Base-by-base conservation (phyloP, 2,797 vertebrate species). In the Notolabrus celidotus region DNA sequence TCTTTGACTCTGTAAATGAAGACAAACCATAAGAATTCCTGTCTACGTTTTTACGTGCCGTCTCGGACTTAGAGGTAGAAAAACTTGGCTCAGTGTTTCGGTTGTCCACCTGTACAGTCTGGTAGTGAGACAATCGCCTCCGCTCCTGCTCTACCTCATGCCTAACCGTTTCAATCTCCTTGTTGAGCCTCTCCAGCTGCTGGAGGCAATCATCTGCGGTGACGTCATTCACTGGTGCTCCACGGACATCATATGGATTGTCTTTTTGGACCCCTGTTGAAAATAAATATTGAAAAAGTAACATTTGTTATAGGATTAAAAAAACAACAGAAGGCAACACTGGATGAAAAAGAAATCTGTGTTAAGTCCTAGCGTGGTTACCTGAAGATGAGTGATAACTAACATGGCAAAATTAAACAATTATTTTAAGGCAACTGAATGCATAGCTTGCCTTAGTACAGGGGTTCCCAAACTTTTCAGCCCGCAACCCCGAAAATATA, bases 131-230 rank as follows among this genome's bases (percentile, higher is more conserved):
- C 29, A 95, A 79, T 36, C 87, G 85, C 56, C 92, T 92, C 71
- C 88, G 87, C 71, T 95, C 92, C 71, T 91, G 88, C 83, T 96
- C 89, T 20, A 94, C 89, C 67, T 96, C 92, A 60, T 89, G 92
- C 59, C 80, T 91, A 1, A 95, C 88, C 12, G 77, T 91, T 65
- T 92, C 88, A 19, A 95, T 94, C 85, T 93, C 86, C 83, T 93
- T 92, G 85, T 94, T 94, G 64, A 94, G 86, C 49, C 77, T 85
- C 73, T 94, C 88, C 68, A 94, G 67, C 59, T 95, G 91, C 72
- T 91, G 86, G 64, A 93, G 58, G 52, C 87, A 87, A 63, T 78
- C 47, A 10, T 79, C 78, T 50, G 65, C 77, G 38, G 68, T 60
- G 20, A 84, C 82, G 16, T 56, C 56, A 22, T 46, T 84, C 60